Evolutionary conservation across 2,113 vertebrate species (phyloP).

Genomic region (Paraplagusia blochii): DNA sequence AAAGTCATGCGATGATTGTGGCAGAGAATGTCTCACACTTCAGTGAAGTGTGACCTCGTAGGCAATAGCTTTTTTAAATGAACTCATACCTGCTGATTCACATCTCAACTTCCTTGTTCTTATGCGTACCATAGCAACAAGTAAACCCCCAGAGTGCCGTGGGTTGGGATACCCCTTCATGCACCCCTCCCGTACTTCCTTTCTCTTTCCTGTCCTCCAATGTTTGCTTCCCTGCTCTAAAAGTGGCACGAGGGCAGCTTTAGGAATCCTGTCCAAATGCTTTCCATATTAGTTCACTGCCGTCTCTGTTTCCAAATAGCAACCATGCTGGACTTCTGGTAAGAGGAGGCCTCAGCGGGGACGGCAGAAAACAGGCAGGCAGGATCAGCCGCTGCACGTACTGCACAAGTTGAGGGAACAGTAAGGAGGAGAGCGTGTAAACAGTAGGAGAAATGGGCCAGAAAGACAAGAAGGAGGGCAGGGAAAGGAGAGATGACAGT

Average conservation of each 20-base stretch:
- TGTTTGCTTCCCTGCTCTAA: slow-evolving; percentile 73
- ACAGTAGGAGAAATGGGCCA: slow-evolving; percentile 60
- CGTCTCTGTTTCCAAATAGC: slow-evolving; percentile 81
- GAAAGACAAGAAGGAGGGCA: slow-evolving; percentile 64
- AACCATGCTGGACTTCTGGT: slow-evolving; percentile 63
- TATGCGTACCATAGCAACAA: slow-evolving; percentile 10
- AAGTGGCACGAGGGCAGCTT: slow-evolving; percentile 81
- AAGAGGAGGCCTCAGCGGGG: slow-evolving; percentile 60
- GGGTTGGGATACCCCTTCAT: slow-evolving; percentile 82
- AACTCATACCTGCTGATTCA: slow-evolving; percentile 47
- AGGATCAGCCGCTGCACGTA: slow-evolving; percentile 48
- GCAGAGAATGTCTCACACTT: too few relatives aligned
- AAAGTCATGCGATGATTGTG: slow-evolving; percentile 68
- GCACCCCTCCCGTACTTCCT: slow-evolving; percentile 38
- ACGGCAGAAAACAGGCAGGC: slow-evolving; percentile 46
- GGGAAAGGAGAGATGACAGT: slow-evolving; percentile 61
- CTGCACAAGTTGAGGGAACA: slow-evolving; percentile 45
- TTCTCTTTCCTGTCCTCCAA: slow-evolving; percentile 53
- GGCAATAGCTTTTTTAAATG: slow-evolving; percentile 40
- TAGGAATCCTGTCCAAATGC: slow-evolving; percentile 83
- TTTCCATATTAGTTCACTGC: slow-evolving; percentile 98
- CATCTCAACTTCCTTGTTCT: slow-evolving; percentile 25
- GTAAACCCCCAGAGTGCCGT: slow-evolving; percentile 68
- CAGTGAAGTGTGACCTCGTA: slow-evolving; percentile 51
- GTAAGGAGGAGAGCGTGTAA: slow-evolving; percentile 21